These are phyloP conservation scores for Gallinago paraguaiae DNA, from an alignment of 2,113 vertebrate genomes.

Conservation along the genomic window DNA sequence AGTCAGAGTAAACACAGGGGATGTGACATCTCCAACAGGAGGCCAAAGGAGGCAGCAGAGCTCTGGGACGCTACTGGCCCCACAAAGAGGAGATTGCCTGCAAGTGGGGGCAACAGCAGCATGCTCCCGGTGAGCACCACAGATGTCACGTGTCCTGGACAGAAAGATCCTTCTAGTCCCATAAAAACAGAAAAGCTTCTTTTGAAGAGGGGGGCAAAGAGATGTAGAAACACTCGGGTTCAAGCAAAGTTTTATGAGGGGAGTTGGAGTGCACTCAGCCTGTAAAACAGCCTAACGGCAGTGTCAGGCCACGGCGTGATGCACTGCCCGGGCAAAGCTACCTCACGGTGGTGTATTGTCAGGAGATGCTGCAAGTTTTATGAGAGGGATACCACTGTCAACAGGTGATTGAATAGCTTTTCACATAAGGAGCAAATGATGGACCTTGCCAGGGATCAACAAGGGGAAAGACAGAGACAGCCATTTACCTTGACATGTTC, in stretches of 20 bases:
- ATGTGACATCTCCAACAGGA: rapidly evolving
- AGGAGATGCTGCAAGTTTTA: slow-evolving; percentile 13
- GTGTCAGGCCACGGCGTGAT: not conserved
- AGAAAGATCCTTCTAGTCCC: not conserved
- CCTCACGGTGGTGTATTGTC: not conserved
- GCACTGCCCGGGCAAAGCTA: not conserved
- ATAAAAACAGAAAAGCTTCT: not conserved
- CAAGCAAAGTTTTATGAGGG: slow-evolving; percentile 62
- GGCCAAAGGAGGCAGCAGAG: not conserved
- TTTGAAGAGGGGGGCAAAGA: not conserved
- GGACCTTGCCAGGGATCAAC: not conserved
- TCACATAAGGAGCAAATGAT: not conserved
- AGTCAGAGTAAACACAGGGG: not conserved
- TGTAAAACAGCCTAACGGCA: not conserved
- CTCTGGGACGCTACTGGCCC: not conserved
- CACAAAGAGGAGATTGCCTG: not conserved
- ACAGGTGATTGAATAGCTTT: slow-evolving; percentile 55
- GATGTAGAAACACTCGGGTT: not conserved
- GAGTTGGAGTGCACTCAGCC: slow-evolving; percentile 36
- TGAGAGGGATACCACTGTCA: slow-evolving; percentile 42
- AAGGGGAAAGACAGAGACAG: not conserved
- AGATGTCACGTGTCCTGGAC: not conserved
- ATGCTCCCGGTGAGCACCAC: not conserved
- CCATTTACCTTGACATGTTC: slow-evolving; percentile 40
- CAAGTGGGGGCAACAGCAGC: not conserved